Percentiles rank a stretch among this genome's conserved stretches.
These are phyloP conservation scores for Cottoperca gobio DNA, from an alignment of 2,797 vertebrate genomes.

Conservation along the genomic window DNA sequence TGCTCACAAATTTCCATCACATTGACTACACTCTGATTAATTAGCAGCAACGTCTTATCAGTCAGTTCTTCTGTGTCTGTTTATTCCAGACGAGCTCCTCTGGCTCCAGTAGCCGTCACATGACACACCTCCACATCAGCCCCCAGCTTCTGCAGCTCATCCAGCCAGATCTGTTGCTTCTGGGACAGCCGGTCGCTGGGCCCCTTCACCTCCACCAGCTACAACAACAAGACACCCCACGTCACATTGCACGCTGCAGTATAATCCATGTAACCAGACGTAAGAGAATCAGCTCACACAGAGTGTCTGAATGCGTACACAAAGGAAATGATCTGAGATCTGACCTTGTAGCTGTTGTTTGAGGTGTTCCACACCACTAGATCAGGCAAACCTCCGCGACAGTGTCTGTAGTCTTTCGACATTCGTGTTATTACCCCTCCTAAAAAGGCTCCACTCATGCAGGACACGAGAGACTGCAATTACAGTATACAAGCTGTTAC, in stretches of 20 bases:
- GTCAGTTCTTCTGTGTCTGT: slow-evolving; percentile 18
- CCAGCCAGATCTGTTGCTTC: slow-evolving; percentile 97
- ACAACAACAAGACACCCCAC: slow-evolving; percentile 41
- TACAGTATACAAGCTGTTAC: background rate
- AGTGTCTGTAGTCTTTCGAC: slow-evolving; percentile 91
- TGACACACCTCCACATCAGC: slow-evolving; percentile 96
- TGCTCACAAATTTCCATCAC: too few species aligned
- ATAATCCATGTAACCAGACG: background rate
- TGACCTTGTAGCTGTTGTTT: slow-evolving; percentile 87
- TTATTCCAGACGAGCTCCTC: slow-evolving; percentile 81
- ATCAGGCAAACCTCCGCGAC: slow-evolving; percentile 93
- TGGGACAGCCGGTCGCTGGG: slow-evolving; percentile 93
- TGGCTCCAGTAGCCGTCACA: slow-evolving; percentile 88
- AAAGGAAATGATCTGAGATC: background rate
- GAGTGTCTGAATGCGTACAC: background rate
- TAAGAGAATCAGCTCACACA: background rate
- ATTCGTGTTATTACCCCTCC: slow-evolving; percentile 89
- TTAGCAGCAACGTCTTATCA: slow-evolving; percentile 33
- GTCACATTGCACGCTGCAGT: background rate
- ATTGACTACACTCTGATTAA: slow-evolving; percentile 1
- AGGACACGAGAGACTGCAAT: slow-evolving; percentile 90
- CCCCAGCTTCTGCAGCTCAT: slow-evolving; percentile 90
- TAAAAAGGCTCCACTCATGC: slow-evolving; percentile 91
- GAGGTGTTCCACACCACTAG: slow-evolving; percentile 93
- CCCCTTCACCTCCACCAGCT: slow-evolving; percentile 98